Evolutionary conservation across 2,113 vertebrate genomes (phyloP).

Genomic region (Oxyruncus cristatus): DNA sequence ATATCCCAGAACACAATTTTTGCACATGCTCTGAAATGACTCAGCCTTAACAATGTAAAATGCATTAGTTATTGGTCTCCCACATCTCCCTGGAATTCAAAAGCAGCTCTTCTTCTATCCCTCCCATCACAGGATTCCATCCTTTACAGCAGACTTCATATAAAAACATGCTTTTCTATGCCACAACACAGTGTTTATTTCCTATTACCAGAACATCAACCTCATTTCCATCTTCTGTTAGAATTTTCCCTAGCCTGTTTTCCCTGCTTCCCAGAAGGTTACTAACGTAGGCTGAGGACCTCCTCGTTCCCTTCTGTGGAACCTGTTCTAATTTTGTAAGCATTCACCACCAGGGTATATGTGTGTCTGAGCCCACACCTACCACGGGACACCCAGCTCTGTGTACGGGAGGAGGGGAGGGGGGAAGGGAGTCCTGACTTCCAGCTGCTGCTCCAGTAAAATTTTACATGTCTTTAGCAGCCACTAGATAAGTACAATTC

Average conservation of each 20-base stretch:
- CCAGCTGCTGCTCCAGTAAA: background rate
- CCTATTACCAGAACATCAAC: background rate
- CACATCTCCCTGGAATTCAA: background rate
- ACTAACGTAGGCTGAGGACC: accelerated
- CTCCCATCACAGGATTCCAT: background rate
- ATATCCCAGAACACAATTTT: background rate
- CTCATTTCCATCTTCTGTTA: background rate
- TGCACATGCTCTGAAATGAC: background rate
- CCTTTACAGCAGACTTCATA: background rate
- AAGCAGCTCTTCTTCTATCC: background rate
- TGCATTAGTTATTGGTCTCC: background rate
- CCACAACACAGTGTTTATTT: background rate
- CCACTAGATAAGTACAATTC: background rate
- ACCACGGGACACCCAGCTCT: background rate
- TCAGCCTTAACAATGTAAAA: background rate
- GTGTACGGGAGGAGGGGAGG: background rate
- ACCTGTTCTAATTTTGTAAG: background rate
- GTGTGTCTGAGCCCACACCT: background rate
- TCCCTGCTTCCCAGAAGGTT: background rate
- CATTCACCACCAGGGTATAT: background rate
- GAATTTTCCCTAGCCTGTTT: background rate
- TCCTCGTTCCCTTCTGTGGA: background rate
- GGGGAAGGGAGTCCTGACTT: background rate
- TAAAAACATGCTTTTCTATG: background rate
- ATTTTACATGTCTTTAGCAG: background rate